Percentiles rank a stretch among this genome's conserved stretches.
These are phyloP conservation scores for Lutjanus erythropterus DNA, from an alignment of 2,113 vertebrate species.

Conservation along the genomic window DNA sequence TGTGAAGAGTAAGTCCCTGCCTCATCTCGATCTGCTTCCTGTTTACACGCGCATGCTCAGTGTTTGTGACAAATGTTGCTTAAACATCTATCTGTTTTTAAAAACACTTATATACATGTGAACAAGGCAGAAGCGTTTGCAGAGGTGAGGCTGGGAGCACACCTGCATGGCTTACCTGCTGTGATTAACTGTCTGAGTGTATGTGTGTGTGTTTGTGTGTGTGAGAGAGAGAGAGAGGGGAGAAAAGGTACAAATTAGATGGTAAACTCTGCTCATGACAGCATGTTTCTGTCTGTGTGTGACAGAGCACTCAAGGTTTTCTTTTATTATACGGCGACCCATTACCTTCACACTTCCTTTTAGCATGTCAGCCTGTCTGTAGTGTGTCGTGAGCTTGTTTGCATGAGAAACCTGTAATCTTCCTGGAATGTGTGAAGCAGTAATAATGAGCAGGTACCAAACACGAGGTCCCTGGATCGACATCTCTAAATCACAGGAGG, in stretches of 20 bases:
- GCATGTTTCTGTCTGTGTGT: conserved; percentile 16
- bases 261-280: background rate
- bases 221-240: background rate
- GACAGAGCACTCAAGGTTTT: conserved; percentile 20
- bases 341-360: conserved; percentile 22
- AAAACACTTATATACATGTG: too few relatives aligned
- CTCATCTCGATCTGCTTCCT: too few relatives aligned
- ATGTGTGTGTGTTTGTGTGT: conserved; percentile 21
- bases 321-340: background rate
- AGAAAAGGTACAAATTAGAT: conserved; percentile 29
- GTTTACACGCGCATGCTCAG: too few relatives aligned
- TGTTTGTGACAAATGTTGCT: too few relatives aligned
- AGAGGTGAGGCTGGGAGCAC: conserved; percentile 28
- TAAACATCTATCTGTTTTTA: too few relatives aligned
- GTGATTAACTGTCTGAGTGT: conserved; percentile 35
- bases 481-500: conserved; percentile 39
- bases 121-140: too few relatives aligned
- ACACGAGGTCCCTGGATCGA: background rate
- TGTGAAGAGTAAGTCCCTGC: too few relatives aligned
- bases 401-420: conserved; percentile 58
- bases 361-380: conserved; percentile 21
- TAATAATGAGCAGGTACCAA: conserved; percentile 47
- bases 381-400: conserved; percentile 41
- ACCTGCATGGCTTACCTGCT: background rate
- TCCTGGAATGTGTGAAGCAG: conserved; percentile 7